Evolutionary conservation across 2,797 vertebrate species (phyloP).

Genomic region (Crocidura indochinensis): DNA sequence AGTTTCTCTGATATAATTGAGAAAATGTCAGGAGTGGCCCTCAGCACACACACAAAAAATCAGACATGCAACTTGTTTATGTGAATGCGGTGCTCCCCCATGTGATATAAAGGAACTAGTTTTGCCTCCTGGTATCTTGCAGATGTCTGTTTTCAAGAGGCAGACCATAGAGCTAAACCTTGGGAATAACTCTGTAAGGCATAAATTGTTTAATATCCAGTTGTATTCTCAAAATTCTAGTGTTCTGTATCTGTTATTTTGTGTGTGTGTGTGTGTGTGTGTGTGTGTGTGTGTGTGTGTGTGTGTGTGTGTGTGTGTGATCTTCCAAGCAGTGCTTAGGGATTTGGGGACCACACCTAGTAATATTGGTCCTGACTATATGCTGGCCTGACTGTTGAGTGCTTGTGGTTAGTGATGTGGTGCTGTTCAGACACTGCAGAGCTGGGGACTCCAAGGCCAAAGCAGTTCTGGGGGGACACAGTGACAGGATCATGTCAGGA

Average conservation of each 20-base stretch:
- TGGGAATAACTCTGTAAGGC: slow-evolving; percentile 21
- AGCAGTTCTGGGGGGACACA: no score
- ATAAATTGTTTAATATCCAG: background rate
- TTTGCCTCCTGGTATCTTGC: background rate
- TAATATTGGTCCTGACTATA: no score
- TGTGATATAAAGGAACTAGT: background rate
- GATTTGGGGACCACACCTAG: no score
- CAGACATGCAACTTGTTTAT: background rate
- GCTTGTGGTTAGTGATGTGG: no score
- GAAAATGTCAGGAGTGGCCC: background rate
- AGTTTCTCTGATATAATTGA: background rate
- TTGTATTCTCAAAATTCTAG: background rate
- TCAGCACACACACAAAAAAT: no score
- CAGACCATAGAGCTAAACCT: background rate
- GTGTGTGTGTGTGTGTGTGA: background rate
- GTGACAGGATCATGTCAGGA: no score
- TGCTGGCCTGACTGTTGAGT: no score
- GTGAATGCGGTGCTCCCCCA: background rate
- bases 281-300: background rate
- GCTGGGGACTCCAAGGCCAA: no score
- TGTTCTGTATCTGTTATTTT: no score
- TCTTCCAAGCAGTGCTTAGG: background rate
- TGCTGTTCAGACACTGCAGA: no score
- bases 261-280: slow-evolving; percentile 32
- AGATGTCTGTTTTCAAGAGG: background rate